Percentiles rank a stretch among this genome's conserved stretches.
Evolutionary conservation across 2,113 vertebrate genomes (phyloP).

Genomic region (Cyanistes caeruleus): DNA sequence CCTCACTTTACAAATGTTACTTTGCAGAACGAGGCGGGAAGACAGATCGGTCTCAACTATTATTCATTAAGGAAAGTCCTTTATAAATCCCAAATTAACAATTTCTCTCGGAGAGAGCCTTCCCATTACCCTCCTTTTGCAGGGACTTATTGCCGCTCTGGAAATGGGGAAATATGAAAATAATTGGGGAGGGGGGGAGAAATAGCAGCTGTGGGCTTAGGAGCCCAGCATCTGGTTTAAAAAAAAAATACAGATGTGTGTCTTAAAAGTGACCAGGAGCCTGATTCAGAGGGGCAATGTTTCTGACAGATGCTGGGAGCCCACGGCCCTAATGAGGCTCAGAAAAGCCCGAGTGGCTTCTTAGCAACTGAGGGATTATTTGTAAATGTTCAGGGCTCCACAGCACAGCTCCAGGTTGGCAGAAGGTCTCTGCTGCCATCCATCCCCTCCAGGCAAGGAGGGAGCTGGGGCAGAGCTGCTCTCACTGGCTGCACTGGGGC

Average conservation of each 20-base stretch:
- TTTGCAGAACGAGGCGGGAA: conserved; percentile 72
- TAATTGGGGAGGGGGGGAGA: conserved; percentile 47
- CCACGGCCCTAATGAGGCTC: rapidly evolving
- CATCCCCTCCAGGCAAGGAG: rapidly evolving
- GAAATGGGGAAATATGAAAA: conserved; percentile 65
- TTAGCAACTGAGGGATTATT: neutral
- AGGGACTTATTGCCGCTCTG: conserved; percentile 60
- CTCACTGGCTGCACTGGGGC: neutral
- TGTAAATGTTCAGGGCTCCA: rapidly evolving
- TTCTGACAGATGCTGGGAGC: neutral
- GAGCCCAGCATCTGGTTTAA: conserved; percentile 3
- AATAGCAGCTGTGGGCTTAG: conserved; percentile 31
- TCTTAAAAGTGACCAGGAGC: conserved; percentile 38
- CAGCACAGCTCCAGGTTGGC: neutral
- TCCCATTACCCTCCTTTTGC: conserved; percentile 54
- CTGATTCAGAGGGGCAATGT: neutral
- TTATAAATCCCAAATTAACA: conserved; percentile 81
- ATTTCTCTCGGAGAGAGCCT: conserved; percentile 74
- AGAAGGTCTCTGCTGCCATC: neutral
- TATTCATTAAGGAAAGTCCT: conserved; percentile 79
- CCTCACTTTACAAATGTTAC: conserved; percentile 76
- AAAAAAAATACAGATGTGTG: conserved; percentile 5
- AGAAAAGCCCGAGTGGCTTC: neutral
- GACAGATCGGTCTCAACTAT: conserved; percentile 73
- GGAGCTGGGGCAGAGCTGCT: rapidly evolving